Evolutionary conservation across 2,888 invertebrate genomes (phyloP).

Genomic region (Euproctis similis): DNA sequence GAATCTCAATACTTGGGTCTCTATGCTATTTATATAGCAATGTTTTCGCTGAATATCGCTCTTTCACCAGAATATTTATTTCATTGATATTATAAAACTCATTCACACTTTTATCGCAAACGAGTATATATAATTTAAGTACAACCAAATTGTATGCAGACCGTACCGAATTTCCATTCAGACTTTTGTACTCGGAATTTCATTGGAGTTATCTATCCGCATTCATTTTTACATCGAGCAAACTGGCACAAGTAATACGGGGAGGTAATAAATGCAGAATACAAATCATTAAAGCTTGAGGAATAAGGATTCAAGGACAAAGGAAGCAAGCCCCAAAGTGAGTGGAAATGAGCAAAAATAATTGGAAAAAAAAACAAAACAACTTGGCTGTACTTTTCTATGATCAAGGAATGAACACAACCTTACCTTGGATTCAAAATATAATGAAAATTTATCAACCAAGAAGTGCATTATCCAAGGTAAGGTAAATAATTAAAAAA

Average conservation of each 20-base stretch:
- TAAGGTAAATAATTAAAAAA: too few species aligned
- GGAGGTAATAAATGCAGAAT: constrained; percentile 48
- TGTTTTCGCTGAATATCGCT: constrained; percentile 71
- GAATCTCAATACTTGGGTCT: too few species aligned
- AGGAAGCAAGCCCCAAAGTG: constrained; percentile 56
- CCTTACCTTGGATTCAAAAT: constrained; percentile 32
- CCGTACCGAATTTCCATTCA: constrained; percentile 19
- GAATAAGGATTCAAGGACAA: constrained; percentile 27
- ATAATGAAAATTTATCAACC: too few species aligned
- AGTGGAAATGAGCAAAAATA: constrained; percentile 53
- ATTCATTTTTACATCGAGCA: constrained; percentile 20
- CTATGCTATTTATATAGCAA: constrained; percentile 33
- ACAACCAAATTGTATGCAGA: constrained; percentile 64
- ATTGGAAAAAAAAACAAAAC: constrained; percentile 50
- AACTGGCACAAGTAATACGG: too few species aligned
- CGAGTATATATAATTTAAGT: constrained; percentile 48
- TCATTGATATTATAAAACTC: constrained; percentile 30
- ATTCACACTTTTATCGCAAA: constrained; percentile 54
- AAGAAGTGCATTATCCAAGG: too few species aligned
- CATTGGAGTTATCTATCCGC: constrained; percentile 24
- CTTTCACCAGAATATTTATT: constrained; percentile 52
- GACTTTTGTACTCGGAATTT: constrained; percentile 11
- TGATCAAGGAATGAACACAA: constrained; percentile 6
- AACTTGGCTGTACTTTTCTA: constrained; percentile 67
- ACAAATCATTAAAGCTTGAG: constrained; percentile 37